Evolutionary conservation across 2,797 vertebrate genomes (phyloP), one percentile per base, ranked within the genome.

Genomic region (Phoxinus dragarum): DNA sequence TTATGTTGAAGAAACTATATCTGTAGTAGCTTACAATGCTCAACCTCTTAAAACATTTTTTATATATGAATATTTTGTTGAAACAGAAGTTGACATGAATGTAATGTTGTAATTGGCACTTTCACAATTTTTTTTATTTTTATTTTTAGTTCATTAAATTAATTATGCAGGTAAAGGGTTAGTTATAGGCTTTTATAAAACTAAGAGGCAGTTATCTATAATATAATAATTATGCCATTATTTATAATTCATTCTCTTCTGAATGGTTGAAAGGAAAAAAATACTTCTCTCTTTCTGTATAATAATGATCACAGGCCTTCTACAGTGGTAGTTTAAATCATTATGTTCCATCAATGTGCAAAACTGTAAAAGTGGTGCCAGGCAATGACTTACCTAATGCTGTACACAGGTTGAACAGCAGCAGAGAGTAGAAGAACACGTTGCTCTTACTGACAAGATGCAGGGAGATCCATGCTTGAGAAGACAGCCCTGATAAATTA

Each of bases 321-420:
- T 44, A 36, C 21, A 19, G 17, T 17, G 27, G 27, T 17, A 31
- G n/a, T 31, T 47, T 64, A 36, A 73, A 12, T 64, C 40, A 82
- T 73, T 74, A 82, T 64, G 27, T 34, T 56, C 27, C 27, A 36
- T 31, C 10, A 61, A 16, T 72, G 42, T 21, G 19, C 3, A 40
- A 59, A 42, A 31, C 31, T 59, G 47, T 81, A 42, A 12, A 56
- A 27, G 38, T 14, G 80, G 54, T 73, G 68, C 31, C 82, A 66
- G 42, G 38, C 5, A 17, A 17, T 44, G 54, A 90, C 97, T 95
- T 95, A 99, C 98, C 98, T 27, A 99, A 88, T 84, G 95, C 94
- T 42, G 97, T 98, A 84, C 96, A 98, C 78, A 98, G 90, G 92
- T 96, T 99, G 93, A 99, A 95, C 86, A 97, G 84, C 90, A 98